These are phyloP conservation scores for Ctenochaetus hawaiiensis DNA, from an alignment of 2,797 vertebrate species.

Conservation along the genomic window DNA sequence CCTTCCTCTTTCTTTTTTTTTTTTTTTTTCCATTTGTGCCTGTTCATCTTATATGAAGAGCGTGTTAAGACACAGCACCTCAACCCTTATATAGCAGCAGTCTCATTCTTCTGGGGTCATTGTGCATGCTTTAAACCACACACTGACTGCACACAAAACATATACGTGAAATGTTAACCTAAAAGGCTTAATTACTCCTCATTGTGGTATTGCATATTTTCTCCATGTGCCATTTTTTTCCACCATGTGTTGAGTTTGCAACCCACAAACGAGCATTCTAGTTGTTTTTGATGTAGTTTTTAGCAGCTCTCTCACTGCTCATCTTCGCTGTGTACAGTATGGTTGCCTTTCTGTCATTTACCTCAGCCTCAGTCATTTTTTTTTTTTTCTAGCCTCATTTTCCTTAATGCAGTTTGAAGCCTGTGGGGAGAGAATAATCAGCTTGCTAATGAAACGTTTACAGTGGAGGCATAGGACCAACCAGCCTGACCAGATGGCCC, in stretches of 20 bases:
- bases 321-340: constrained; percentile 19
- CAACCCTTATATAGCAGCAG: not conserved
- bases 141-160: not conserved
- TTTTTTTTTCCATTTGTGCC: not conserved
- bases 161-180: constrained; percentile 13
- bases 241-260: not conserved
- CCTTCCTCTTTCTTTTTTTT: not conserved
- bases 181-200: not conserved
- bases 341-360: constrained; percentile 25
- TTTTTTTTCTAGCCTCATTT: too few relatives aligned
- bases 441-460: constrained; percentile 65
- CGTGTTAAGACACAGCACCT: constrained; percentile 6
- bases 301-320: constrained; percentile 16
- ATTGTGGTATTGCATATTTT: constrained; percentile 14
- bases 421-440: constrained; percentile 50
- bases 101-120: constrained; percentile 16
- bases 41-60: constrained; percentile 4
- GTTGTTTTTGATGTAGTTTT: constrained; percentile 5
- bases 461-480: constrained; percentile 36
- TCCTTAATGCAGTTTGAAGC: constrained; percentile 24
- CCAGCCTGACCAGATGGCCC: constrained; percentile 48
- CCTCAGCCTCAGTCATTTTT: too few relatives aligned
- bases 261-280: not conserved
- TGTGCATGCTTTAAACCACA: not conserved
- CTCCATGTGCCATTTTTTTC: not conserved